A percentile compares a stretch with the other conserved stretches of the same genome.
Conservation (phyloP, 2,797 vertebrate species). For the Podarcis lilfordi region DNA sequence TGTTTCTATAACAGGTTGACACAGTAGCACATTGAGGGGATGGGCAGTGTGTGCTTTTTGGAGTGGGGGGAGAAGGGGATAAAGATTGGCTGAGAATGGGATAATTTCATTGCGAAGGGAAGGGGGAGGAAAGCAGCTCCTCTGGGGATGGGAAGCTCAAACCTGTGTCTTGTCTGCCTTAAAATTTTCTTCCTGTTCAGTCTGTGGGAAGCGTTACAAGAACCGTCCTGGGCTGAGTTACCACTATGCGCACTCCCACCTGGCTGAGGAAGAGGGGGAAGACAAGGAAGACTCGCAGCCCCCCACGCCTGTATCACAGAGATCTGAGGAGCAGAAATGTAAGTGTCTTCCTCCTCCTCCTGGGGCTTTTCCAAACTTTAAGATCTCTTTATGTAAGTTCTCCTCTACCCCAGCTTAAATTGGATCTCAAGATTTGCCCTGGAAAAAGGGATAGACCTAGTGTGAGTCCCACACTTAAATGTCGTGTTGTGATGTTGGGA, state of each 20-base stretch:
- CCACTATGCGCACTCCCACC: constrained; percentile 95
- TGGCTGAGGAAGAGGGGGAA: constrained; percentile 95
- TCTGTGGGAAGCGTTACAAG: constrained; percentile 97
- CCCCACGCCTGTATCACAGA: constrained; percentile 82
- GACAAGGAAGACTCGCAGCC: constrained; percentile 90
- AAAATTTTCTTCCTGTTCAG: constrained; percentile 69
- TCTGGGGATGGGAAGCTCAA: not conserved
- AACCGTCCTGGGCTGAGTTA: constrained; percentile 96
- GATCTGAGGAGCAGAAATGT: constrained; percentile 91
- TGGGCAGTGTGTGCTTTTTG: not conserved
- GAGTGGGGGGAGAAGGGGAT: too few relatives aligned
- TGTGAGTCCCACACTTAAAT: too few relatives aligned
- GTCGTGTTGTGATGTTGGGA: too few relatives aligned
- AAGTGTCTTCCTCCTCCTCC: constrained; percentile 40
- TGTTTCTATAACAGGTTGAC: not conserved
- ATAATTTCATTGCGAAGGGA: not conserved
- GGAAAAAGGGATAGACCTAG: too few relatives aligned
- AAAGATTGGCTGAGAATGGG: not conserved
- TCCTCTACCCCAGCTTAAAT: too few relatives aligned
- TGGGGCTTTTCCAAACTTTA: not conserved
- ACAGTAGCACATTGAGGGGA: too few relatives aligned
- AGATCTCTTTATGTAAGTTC: not conserved
- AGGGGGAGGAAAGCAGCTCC: not conserved
- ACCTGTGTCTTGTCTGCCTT: not conserved
- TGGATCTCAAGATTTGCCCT: not conserved